phyloP scores from a whole-genome alignment of 2,797 vertebrate genomes.

The Notolabrus celidotus region DNA sequence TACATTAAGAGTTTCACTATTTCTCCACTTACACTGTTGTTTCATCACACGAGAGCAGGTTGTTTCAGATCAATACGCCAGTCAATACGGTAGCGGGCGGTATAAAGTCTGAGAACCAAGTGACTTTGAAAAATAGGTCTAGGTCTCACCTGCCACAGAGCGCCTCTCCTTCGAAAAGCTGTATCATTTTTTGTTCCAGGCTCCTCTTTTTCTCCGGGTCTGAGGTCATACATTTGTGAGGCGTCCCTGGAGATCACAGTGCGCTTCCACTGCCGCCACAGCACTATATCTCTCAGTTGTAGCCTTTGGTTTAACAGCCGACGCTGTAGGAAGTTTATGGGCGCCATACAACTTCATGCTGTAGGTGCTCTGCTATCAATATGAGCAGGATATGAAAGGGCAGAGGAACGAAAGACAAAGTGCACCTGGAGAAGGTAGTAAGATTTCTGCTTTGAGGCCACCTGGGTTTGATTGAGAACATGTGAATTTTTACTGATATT shows the following conservation, averaged over 20 bases:
- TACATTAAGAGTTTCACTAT: conserved; percentile 61
- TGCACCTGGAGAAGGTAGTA: conserved; percentile 56
- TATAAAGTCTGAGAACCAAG: conserved; percentile 64
- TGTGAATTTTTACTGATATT: conserved; percentile 47
- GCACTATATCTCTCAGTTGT: conserved; percentile 67
- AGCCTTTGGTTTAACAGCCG: conserved; percentile 72
- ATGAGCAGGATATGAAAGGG: conserved; percentile 69
- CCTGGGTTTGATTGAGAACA: conserved; percentile 61
- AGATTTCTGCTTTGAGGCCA: conserved; percentile 46
- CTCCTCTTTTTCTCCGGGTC: conserved; percentile 55
- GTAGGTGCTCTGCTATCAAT: conserved; percentile 65
- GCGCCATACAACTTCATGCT: conserved; percentile 66
- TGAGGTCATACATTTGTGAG: conserved; percentile 73
- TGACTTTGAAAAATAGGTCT: conserved; percentile 79
- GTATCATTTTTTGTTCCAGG: conserved; percentile 65
- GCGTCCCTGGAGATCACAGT: conserved; percentile 61
- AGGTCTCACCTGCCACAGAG: conserved; percentile 66
- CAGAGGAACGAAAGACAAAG: conserved; percentile 58
- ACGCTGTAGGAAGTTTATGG: conserved; percentile 70
- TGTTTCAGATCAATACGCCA: conserved; percentile 71
- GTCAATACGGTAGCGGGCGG: conserved; percentile 67
- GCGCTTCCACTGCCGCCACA: conserved; percentile 48
- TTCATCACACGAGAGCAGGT: conserved; percentile 71
- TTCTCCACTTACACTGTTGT: conserved; percentile 65
- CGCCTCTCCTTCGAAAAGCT: conserved; percentile 60